These are phyloP conservation scores for Anagrus nilaparvatae DNA, from an alignment of 1,140 invertebrate species.

Conservation along the genomic window DNA sequence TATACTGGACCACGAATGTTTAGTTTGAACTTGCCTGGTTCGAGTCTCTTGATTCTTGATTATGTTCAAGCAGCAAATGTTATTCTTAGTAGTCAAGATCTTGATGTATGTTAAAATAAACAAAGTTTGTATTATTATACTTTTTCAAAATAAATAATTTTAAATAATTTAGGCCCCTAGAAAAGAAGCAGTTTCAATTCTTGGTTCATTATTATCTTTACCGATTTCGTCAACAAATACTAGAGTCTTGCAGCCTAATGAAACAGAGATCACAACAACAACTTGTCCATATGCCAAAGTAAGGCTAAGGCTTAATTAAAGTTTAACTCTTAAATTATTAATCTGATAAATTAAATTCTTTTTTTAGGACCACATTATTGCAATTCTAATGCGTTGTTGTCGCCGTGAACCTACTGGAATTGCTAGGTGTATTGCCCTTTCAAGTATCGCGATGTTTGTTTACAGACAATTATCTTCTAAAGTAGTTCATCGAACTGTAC, in stretches of 20 bases:
- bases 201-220: conserved; percentile 77
- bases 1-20: conserved; percentile 75
- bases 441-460: conserved; percentile 76
- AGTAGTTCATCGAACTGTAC: conserved; percentile 56
- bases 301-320: conserved; percentile 17
- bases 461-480: conserved; percentile 64
- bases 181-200: conserved; percentile 82
- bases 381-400: conserved; percentile 75
- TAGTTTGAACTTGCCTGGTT: conserved; percentile 78
- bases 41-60: conserved; percentile 77
- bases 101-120: conserved; percentile 43
- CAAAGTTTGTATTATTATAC: conserved; percentile 1
- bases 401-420: conserved; percentile 78
- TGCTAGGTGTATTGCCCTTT: conserved; percentile 82
- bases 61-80: conserved; percentile 84
- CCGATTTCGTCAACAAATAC: conserved; percentile 66
- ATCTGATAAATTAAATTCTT: background rate
- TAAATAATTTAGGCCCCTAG: conserved; percentile 58
- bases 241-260: conserved; percentile 70
- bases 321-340: background rate
- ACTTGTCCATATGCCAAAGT: conserved; percentile 73
- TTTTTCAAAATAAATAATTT: conserved; percentile 6
- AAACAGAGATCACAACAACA: conserved; percentile 56
- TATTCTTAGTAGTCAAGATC: conserved; percentile 71
- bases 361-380: conserved; percentile 76